phyloP scores from a whole-genome alignment of 2,797 vertebrate genomes.

The Australoheros facetus region DNA sequence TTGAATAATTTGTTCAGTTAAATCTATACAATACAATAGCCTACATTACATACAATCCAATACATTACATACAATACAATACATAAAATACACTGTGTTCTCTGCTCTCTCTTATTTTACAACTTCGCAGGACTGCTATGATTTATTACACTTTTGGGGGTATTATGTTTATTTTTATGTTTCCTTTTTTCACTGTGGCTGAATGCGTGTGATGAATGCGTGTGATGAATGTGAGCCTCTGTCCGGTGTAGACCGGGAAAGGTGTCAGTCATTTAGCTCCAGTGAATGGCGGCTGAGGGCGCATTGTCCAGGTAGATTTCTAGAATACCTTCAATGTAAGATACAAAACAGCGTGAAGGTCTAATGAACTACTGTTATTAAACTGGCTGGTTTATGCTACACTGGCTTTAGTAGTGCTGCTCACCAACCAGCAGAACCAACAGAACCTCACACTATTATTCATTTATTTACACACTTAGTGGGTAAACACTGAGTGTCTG shows the following conservation, averaged over 20 bases:
- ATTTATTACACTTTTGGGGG: not conserved
- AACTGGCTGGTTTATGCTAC: not conserved
- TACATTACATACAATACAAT: too few relatives aligned
- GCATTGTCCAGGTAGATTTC: constrained; percentile 74
- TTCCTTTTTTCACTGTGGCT: not conserved
- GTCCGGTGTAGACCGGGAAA: constrained; percentile 42
- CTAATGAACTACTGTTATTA: not conserved
- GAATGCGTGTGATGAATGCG: constrained; percentile 26
- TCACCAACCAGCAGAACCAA: not conserved
- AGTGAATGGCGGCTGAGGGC: constrained; percentile 62
- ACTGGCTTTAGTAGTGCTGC: not conserved
- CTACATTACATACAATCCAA: too few relatives aligned
- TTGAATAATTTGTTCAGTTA: not conserved
- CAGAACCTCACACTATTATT: not conserved
- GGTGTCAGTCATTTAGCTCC: constrained; percentile 36
- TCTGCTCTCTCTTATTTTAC: not conserved
- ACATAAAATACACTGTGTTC: not conserved
- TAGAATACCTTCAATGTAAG: constrained; percentile 57
- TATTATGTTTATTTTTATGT: not conserved
- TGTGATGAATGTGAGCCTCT: constrained; percentile 32
- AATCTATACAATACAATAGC: not conserved
- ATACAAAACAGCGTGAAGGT: not conserved
- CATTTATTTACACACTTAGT: not conserved
- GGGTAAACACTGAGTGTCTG: not conserved
- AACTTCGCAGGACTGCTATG: not conserved